Evolutionary conservation across 2,797 vertebrate species (phyloP).

Genomic region (Myotis pilosus): DNA sequence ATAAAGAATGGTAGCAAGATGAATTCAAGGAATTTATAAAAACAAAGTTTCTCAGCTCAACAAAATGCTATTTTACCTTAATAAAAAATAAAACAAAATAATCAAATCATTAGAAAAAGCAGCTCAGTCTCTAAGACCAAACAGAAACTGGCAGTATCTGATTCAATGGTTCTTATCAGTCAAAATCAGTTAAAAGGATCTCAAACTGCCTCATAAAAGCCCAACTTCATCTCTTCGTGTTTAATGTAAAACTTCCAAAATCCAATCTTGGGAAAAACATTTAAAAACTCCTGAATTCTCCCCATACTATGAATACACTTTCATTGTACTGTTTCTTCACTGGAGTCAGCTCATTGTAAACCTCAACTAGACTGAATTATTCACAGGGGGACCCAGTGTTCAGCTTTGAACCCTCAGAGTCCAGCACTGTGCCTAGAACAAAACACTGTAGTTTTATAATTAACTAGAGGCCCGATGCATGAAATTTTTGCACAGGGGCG

Average conservation of each 20-base stretch:
- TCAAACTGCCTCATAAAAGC: conserved; percentile 18
- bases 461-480: too few relatives aligned
- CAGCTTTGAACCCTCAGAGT: neutral
- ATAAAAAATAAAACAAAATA: conserved; percentile 52
- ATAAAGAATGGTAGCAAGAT: conserved; percentile 40
- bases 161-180: conserved; percentile 31
- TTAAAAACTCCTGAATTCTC: neutral
- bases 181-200: conserved; percentile 37
- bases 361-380: neutral
- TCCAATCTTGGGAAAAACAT: conserved; percentile 7
- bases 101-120: conserved; percentile 22
- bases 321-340: neutral
- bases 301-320: neutral
- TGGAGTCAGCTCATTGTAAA: neutral
- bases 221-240: neutral
- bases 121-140: conserved; percentile 39
- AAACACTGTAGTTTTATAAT: neutral
- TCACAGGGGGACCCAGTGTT: neutral
- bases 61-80: conserved; percentile 34
- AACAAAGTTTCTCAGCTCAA: conserved; percentile 42
- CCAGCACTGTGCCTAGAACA: neutral
- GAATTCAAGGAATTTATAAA: conserved; percentile 29
- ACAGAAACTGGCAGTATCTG: neutral
- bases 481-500: too few relatives aligned
- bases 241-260: conserved; percentile 45